Conservation (phyloP, 2,113 vertebrate genomes). For the Origma solitaria region DNA sequence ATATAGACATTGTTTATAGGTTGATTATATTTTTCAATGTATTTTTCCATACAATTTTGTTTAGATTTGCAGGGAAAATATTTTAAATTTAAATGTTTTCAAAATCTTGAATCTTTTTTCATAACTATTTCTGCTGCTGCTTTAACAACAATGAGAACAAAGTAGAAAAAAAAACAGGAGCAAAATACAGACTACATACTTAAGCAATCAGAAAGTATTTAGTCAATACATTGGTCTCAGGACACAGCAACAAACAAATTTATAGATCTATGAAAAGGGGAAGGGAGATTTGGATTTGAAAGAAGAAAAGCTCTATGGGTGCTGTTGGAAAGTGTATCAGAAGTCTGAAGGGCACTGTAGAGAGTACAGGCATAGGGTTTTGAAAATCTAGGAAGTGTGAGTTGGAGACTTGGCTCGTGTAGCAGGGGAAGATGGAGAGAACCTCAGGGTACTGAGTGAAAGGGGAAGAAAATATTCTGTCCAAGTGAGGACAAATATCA, state of each 20-base stretch:
- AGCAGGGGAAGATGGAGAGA: background rate
- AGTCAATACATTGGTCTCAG: background rate
- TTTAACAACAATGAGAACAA: background rate
- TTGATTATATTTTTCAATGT: background rate
- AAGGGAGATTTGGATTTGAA: background rate
- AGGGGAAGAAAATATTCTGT: background rate
- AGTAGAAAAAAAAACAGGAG: background rate
- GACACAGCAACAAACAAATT: background rate
- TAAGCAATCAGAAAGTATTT: background rate
- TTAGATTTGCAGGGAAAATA: background rate
- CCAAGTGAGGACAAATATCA: background rate
- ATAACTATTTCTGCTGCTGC: background rate
- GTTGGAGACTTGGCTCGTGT: background rate
- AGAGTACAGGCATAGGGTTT: background rate
- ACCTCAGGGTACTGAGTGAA: background rate
- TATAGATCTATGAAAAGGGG: background rate
- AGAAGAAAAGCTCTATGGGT: background rate
- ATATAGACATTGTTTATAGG: background rate
- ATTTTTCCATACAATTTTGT: background rate
- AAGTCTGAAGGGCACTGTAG: background rate
- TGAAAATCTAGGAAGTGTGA: background rate
- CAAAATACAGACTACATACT: background rate
- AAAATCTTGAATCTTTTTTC: background rate
- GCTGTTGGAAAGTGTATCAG: background rate
- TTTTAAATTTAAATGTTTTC: background rate